Evolutionary conservation across 2,113 vertebrate genomes (phyloP).

Genomic region (Todiramphus saurophagus): DNA sequence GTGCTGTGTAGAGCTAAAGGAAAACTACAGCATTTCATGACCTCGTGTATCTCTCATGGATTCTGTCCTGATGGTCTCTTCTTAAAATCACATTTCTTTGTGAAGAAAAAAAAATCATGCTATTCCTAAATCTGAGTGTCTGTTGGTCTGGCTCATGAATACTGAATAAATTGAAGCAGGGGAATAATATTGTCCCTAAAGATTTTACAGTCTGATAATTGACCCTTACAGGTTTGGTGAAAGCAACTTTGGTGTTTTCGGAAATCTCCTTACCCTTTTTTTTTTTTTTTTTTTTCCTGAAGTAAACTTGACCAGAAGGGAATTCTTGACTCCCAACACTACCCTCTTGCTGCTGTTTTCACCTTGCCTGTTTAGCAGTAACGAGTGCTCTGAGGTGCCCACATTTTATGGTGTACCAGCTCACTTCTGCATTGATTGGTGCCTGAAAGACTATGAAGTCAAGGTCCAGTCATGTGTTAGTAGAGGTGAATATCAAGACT

Average conservation of each 20-base stretch:
- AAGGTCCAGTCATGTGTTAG: neutral
- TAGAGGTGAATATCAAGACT: neutral
- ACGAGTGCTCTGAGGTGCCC: neutral
- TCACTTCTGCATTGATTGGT: neutral
- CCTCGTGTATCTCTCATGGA: neutral
- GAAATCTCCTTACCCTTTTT: neutral
- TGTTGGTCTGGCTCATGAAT: neutral
- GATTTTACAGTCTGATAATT: neutral
- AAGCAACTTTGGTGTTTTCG: neutral
- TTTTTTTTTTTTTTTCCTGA: neutral
- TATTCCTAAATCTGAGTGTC: neutral
- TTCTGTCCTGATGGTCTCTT: neutral
- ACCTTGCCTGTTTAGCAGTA: neutral
- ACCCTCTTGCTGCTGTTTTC: neutral
- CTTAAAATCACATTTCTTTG: rapidly evolving
- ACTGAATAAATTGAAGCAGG: neutral
- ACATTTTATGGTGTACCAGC: neutral
- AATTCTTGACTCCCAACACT: neutral
- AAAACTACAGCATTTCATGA: neutral
- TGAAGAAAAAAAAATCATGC: too few species aligned
- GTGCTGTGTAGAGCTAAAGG: neutral
- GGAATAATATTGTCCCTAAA: neutral
- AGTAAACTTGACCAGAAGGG: neutral
- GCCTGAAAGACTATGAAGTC: neutral
- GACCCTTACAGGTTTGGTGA: neutral